Evolutionary conservation across 2,797 vertebrate species (phyloP), one percentile per base, ranked within the genome.

Genomic region (Harpagifer antarcticus): DNA sequence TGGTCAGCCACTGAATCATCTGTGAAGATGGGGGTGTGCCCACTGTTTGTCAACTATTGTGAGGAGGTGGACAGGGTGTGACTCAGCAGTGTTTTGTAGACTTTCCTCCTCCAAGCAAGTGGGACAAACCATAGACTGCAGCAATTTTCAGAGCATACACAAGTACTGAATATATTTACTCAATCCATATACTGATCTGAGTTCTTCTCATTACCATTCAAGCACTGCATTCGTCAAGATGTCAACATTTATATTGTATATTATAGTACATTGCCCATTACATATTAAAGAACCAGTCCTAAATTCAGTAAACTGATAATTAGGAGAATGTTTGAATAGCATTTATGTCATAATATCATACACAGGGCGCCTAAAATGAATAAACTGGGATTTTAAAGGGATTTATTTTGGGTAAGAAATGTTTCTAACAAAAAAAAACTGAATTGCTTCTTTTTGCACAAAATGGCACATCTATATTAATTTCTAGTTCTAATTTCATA

Each of bases 41-140:
- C 81, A 86, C 80, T 64, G 40, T 90, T 90, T 84, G 79, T 88
- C 86, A 84, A 31, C 82, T 74, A 37, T 84, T 78, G 59, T 85
- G 83, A 89, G 80, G 79, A 88, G 87, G 85, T 78, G 83, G 91
- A 90, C 74, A 61, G 66, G 56, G 82, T 17, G 79, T 89, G 79
- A 89, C 78, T 89, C 89, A 86, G 81, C 88, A 76, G 72, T 73
- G 76, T 86, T 89, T 71, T 58, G 78, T 72, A 86, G 79, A 84
- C 70, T 87, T 83, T 82, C 61, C 78, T n/a, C n/a, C n/a, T 73
- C 66, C 20, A 45, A 79, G 74, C 44, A 15, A 61, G 40, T 12
- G 31, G 74, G 62, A 76, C 71, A 74, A 81, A 83, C 60, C 33
- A 72, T 45, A 15, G 31, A 56, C 27, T 68, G 66, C 56, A 68